Evolutionary conservation across 2,888 invertebrate species (phyloP), one percentile per base, ranked within the genome.

Genomic region (Agrotis clavis): DNA sequence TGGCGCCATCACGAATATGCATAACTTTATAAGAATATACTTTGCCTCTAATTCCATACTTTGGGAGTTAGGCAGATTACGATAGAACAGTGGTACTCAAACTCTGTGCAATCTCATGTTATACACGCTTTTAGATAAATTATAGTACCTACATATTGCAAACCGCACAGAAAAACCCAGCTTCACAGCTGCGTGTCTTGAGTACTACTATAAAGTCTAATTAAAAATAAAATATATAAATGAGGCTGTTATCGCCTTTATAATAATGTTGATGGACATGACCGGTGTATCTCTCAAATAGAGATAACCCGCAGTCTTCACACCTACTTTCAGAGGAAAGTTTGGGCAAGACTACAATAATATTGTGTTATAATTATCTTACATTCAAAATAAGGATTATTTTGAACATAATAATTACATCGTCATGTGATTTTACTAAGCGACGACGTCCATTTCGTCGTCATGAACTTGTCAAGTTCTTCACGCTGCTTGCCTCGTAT

Each of bases 311-410:
- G 9, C 47, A 77, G 86, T 76, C 92, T 93, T 92, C 70, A 73
- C 90, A 77, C 66, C 91, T 84, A 85, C 90, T 94, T 94, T 92
- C 88, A 35, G 30, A 7, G 14, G 87, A 93, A 94, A 94, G 93
- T 90, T 77, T 69, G 92, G 88, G 89, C 85, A 92, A 94, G 91
- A 86, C 88, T 53, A 57, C 45, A 30, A 64, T 54, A 60, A 41
- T 21, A 19, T 54, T 51, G 19, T 21, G 68, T 59, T 21, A 59
- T 67, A 51, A 71, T 71, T 71, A 51, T 70, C 11, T 75, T 71
- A 80, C 63, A 67, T 79, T 81, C 81, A 81, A 65, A 66, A 71
- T 59, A 74, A 64, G 21, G 21, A 65, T 71, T 51, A 57, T 69
- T 59, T 63, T 71, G 72, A 74, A 77, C n/a, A 61, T 71, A 82